Evolutionary conservation across 2,888 invertebrate species (phyloP).

Genomic region (Cactoblastis cactorum): DNA sequence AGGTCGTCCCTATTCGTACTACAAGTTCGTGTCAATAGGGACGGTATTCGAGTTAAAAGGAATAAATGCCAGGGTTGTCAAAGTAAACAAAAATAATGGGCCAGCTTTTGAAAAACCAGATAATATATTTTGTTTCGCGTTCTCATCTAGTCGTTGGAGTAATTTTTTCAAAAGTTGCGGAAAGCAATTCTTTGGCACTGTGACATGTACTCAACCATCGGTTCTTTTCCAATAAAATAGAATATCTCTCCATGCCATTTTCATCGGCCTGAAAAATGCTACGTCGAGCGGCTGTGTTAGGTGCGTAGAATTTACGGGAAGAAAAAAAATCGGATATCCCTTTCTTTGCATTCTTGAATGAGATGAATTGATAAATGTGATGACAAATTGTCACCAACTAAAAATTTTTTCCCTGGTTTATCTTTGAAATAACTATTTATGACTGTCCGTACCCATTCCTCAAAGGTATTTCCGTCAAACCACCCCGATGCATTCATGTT

Average conservation of each 20-base stretch:
- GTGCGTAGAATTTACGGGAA: constrained; percentile 39
- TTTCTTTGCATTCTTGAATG: constrained; percentile 34
- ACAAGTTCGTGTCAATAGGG: constrained; percentile 9
- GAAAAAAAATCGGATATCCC: constrained; percentile 41
- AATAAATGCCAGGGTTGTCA: constrained; percentile 11
- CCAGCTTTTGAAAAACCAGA: constrained; percentile 24
- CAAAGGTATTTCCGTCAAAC: constrained; percentile 39
- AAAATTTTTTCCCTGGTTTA: constrained; percentile 30
- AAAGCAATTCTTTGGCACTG: constrained; percentile 25
- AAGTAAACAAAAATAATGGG: constrained; percentile 6
- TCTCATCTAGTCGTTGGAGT: constrained; percentile 15
- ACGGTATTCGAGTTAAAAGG: constrained; percentile 5
- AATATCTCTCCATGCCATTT: constrained; percentile 30
- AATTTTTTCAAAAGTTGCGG: constrained; percentile 22
- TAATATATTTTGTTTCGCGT: constrained; percentile 19
- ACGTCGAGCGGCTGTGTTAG: constrained; percentile 42
- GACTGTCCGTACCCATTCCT: constrained; percentile 35
- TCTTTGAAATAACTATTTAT: constrained; percentile 25
- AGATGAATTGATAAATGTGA: constrained; percentile 31
- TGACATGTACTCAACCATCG: constrained; percentile 19
- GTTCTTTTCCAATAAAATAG: constrained; percentile 23
- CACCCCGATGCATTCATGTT: constrained; percentile 32
- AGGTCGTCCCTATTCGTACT: constrained; percentile 13
- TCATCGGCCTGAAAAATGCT: constrained; percentile 37
- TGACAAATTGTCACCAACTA: constrained; percentile 46